A percentile compares a stretch with the other conserved stretches of the same genome.
Conservation (phyloP, 2,888 invertebrate species). For the Chirona hameri region DNA sequence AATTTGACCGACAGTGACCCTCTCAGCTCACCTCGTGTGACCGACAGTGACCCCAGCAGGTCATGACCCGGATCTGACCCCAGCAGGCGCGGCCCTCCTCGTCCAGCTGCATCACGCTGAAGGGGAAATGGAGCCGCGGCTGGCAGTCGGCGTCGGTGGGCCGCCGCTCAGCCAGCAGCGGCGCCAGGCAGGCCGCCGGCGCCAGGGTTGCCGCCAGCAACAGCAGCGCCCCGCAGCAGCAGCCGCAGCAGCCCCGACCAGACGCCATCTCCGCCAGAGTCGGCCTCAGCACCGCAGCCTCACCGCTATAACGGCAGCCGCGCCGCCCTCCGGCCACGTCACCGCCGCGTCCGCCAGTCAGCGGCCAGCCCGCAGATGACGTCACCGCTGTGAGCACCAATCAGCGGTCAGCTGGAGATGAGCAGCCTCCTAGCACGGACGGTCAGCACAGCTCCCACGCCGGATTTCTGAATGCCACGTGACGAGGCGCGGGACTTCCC, state of each 20-base stretch:
- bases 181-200: neutral
- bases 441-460: no score
- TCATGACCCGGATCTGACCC: slow-evolving; percentile 68
- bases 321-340: neutral
- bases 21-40: slow-evolving; percentile 66
- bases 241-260: neutral
- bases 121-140: neutral
- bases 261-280: neutral
- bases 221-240: neutral
- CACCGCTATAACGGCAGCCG: neutral
- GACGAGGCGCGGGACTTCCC: no score
- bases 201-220: neutral
- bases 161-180: neutral
- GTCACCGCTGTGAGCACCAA: no score
- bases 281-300: neutral
- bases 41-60: slow-evolving; percentile 79
- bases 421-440: no score
- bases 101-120: slow-evolving; percentile 53
- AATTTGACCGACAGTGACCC: neutral
- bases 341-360: neutral
- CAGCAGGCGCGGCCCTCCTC: slow-evolving; percentile 65
- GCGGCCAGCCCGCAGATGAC: neutral
- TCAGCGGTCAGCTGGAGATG: no score
- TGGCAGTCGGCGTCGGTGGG: neutral
- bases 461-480: no score